A percentile compares a stretch with the other conserved stretches of the same genome.
phyloP scores from a whole-genome alignment of 2,888 invertebrate genomes.

The Steinernema carpocapsae region DNA sequence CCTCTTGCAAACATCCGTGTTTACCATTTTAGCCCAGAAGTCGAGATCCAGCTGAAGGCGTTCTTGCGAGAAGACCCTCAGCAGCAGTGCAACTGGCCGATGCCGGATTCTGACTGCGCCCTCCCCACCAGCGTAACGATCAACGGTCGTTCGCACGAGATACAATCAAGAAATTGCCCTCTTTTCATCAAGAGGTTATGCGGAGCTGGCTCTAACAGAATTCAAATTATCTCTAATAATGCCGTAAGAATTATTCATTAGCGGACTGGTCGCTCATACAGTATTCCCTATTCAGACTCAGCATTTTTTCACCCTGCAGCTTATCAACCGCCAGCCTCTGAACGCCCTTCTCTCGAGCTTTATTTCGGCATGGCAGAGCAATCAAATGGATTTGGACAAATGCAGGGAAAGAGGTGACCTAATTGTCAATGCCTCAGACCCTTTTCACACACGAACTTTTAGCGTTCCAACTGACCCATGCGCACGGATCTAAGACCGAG shows the following conservation, averaged over 20 bases:
- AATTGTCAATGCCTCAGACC: too few species aligned
- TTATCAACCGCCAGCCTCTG: background rate
- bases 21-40: background rate
- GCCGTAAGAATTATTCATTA: slow-evolving; percentile 26
- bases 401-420: slow-evolving; percentile 14
- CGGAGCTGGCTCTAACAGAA: background rate
- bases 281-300: slow-evolving; percentile 14
- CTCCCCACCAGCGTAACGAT: background rate
- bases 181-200: slow-evolving; percentile 23
- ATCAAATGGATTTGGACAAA: slow-evolving; percentile 16
- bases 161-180: background rate
- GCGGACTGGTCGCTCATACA: background rate
- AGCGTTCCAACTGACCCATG: background rate
- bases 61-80: slow-evolving; percentile 3
- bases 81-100: slow-evolving; percentile 1
- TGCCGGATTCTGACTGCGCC: background rate
- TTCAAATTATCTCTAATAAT: background rate
- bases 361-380: background rate
- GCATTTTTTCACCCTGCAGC: slow-evolving; percentile 14
- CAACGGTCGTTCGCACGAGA: background rate
- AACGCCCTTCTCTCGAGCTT: background rate
- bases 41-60: slow-evolving; percentile 12
- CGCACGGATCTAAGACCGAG: background rate
- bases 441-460: too few species aligned
- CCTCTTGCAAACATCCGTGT: too few species aligned